phyloP scores from a whole-genome alignment of 2,888 invertebrate genomes.

The Drosophila longiperda region DNA sequence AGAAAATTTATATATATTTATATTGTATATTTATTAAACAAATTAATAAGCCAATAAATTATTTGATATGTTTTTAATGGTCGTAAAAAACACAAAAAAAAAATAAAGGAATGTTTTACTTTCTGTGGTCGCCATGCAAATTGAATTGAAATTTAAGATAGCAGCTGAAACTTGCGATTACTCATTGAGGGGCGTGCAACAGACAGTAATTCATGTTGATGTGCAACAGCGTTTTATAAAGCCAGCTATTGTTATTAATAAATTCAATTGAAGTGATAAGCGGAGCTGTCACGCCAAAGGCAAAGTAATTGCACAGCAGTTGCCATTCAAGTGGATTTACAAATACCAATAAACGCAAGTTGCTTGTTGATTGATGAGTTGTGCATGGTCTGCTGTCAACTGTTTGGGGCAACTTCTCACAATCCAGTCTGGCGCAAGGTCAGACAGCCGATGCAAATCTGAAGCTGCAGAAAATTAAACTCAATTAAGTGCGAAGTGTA shows the following conservation, averaged over 20 bases:
- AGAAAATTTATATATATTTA: constrained; percentile 53
- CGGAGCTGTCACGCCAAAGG: constrained; percentile 12
- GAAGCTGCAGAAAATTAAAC: constrained; percentile 52
- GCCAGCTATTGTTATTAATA: constrained; percentile 76
- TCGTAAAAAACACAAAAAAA: constrained; percentile 39
- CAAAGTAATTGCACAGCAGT: constrained; percentile 46
- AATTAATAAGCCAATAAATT: constrained; percentile 81
- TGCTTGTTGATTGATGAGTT: constrained; percentile 62
- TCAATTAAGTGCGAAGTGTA: constrained; percentile 48
- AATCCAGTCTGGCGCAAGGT: constrained; percentile 28
- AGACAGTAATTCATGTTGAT: constrained; percentile 48
- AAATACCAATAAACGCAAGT: constrained; percentile 19
- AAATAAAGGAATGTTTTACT: constrained; percentile 14
- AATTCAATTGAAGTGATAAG: constrained; percentile 72
- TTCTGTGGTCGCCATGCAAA: constrained; percentile 7
- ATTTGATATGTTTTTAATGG: constrained; percentile 79
- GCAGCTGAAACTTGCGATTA: constrained; percentile 53
- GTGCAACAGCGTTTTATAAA: constrained; percentile 58
- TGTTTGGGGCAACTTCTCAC: constrained; percentile 37
- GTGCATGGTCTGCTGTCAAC: constrained; percentile 18
- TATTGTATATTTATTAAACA: constrained; percentile 80
- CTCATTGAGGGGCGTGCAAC: constrained; percentile 62
- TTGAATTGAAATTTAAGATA: constrained; percentile 12
- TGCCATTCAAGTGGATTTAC: constrained; percentile 28
- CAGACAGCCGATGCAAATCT: constrained; percentile 43